Percentiles rank a stretch among this genome's conserved stretches.
phyloP scores from a whole-genome alignment of 2,797 vertebrate genomes.

The Novumbra hubbsi region DNA sequence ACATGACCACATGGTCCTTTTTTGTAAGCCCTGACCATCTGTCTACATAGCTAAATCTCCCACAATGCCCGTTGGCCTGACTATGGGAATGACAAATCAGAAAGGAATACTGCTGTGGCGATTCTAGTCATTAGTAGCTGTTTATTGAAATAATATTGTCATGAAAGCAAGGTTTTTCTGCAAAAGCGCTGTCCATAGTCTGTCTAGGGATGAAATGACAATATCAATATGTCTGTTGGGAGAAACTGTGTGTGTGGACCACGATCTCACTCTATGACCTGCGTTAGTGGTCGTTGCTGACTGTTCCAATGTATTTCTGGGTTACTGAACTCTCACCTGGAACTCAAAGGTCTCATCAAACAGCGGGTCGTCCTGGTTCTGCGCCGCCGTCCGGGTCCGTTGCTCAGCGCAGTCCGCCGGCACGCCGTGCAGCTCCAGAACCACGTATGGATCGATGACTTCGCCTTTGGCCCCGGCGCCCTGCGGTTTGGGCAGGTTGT shows the following conservation, averaged over 20 bases:
- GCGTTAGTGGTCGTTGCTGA: not conserved
- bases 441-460: constrained; percentile 96
- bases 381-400: constrained; percentile 93
- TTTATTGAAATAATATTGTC: not conserved
- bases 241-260: not conserved
- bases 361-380: constrained; percentile 95
- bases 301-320: not conserved
- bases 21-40: not conserved
- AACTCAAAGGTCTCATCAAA: constrained; percentile 99
- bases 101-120: too few relatives aligned
- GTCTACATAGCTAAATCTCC: not conserved
- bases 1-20: not conserved
- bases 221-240: not conserved
- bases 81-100: not conserved
- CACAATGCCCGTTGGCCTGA: not conserved
- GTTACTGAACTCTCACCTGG: constrained; percentile 65
- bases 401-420: constrained; percentile 93
- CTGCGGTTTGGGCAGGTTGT: constrained; percentile 96
- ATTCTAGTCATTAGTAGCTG: not conserved
- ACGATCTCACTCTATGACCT: not conserved
- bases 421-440: constrained; percentile 94
- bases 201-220: not conserved
- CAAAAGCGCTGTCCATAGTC: not conserved
- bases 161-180: not conserved
- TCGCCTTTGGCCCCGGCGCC: constrained; percentile 96